Percentiles rank a stretch among this genome's conserved stretches.
These are phyloP conservation scores for Stenoptilia bipunctidactyla DNA, from an alignment of 2,888 invertebrate genomes.

Conservation along the genomic window DNA sequence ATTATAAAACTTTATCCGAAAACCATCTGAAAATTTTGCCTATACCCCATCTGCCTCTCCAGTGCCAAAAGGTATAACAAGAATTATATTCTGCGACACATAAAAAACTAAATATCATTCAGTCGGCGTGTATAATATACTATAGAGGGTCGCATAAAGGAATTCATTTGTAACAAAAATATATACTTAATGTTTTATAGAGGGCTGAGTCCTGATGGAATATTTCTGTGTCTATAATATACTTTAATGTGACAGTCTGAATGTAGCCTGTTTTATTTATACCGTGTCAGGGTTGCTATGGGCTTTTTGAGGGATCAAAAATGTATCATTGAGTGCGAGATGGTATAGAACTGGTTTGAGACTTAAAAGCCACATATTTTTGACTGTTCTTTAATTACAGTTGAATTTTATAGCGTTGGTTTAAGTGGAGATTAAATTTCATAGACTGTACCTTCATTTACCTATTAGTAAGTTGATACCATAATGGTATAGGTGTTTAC, in stretches of 20 bases:
- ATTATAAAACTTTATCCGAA: too few species aligned
- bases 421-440: too few species aligned
- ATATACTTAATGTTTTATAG: conserved; percentile 26
- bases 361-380: too few species aligned
- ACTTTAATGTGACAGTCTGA: conserved; percentile 53
- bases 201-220: conserved; percentile 33
- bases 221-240: conserved; percentile 46
- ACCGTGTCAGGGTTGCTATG: conserved; percentile 1
- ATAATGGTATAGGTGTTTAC: too few species aligned
- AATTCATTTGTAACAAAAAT: conserved; percentile 20
- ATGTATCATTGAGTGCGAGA: too few species aligned
- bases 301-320: too few species aligned
- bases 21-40: conserved; percentile 16
- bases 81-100: conserved; percentile 12
- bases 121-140: conserved; percentile 24
- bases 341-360: too few species aligned
- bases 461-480: too few species aligned
- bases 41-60: conserved; percentile 1
- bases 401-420: too few species aligned
- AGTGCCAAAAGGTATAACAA: conserved; percentile 23
- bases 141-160: conserved; percentile 17
- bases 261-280: conserved; percentile 39
- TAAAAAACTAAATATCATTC: conserved; percentile 28
- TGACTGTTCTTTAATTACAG: too few species aligned
- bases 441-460: too few species aligned